Evolutionary conservation across 1,140 invertebrate species (phyloP).

Genomic region (Mya arenaria): DNA sequence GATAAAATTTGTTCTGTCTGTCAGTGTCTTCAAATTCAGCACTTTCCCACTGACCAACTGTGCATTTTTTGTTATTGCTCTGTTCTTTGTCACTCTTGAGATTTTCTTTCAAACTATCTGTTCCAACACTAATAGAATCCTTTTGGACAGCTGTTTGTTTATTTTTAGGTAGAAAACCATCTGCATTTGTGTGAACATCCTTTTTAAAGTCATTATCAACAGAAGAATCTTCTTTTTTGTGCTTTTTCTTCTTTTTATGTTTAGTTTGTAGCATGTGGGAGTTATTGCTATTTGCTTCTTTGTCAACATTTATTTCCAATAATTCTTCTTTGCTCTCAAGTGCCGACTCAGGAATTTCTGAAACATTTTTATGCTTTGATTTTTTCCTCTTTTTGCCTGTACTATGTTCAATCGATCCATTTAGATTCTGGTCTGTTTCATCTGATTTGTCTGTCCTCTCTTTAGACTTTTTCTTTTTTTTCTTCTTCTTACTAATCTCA

Average conservation of each 20-base stretch:
- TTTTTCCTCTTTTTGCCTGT: background rate
- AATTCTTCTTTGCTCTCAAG: background rate
- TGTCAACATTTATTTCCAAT: background rate
- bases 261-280: background rate
- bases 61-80: background rate
- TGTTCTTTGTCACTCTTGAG: background rate
- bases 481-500: background rate
- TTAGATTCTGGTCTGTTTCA: too few species aligned
- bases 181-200: background rate
- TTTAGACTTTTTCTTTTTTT: conserved; percentile 8
- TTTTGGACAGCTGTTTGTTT: background rate
- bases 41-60: conserved; percentile 60
- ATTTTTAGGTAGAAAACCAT: background rate
- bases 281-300: background rate
- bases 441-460: too few species aligned
- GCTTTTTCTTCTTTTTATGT: background rate
- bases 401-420: background rate
- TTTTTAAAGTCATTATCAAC: background rate
- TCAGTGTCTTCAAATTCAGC: conserved; percentile 57
- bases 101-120: background rate
- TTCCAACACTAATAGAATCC: background rate
- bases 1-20: conserved; percentile 64
- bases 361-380: background rate
- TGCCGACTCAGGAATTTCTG: background rate
- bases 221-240: background rate